Evolutionary conservation across 2,888 invertebrate species (phyloP).

Genomic region (Arrhopalites spinosus): DNA sequence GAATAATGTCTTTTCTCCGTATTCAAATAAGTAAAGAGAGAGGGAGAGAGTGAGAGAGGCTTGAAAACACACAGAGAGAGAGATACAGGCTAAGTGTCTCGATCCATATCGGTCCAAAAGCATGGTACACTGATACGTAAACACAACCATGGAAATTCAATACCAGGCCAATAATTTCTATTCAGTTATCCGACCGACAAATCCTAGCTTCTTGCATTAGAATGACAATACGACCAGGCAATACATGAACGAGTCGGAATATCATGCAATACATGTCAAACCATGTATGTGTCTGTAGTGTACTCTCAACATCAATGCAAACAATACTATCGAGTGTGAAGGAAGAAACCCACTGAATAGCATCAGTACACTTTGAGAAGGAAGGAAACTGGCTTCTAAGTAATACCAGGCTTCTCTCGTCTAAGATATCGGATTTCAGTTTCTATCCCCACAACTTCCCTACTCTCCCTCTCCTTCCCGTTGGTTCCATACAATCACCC

Average conservation of each 20-base stretch:
- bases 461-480: background rate
- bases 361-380: constrained; percentile 5
- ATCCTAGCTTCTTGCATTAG: constrained; percentile 13
- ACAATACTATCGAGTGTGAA: background rate
- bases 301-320: no score
- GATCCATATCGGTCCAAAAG: constrained; percentile 4
- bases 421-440: background rate
- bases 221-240: no score
- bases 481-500: background rate
- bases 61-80: background rate
- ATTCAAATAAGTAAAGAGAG: constrained; percentile 16
- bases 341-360: constrained; percentile 1
- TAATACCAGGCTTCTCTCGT: constrained; percentile 13
- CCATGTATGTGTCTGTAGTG: no score
- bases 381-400: background rate
- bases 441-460: background rate
- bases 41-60: background rate
- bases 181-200: constrained; percentile 28
- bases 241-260: no score
- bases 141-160: constrained; percentile 27
- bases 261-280: no score
- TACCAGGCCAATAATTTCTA: constrained; percentile 32
- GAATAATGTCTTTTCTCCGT: constrained; percentile 35
- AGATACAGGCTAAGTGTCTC: constrained; percentile 2
- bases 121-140: constrained; percentile 9